Base-by-base conservation (phyloP, 2,888 invertebrate species). In the Petrolisthes cinctipes region DNA sequence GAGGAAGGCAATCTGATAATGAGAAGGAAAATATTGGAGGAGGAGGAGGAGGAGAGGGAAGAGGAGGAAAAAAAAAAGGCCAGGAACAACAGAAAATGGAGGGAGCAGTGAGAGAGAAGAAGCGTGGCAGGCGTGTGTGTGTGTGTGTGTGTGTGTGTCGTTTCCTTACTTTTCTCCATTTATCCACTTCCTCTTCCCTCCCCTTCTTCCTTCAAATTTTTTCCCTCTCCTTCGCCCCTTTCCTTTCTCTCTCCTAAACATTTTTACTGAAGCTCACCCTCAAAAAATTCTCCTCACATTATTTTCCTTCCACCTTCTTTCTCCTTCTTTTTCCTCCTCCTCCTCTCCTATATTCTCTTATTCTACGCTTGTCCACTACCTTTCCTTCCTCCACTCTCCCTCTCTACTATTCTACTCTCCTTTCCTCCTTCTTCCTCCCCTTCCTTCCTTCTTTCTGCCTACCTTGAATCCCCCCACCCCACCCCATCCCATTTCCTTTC, bases 31-130 rank as follows among this genome's bases (percentile, higher is more conserved):
- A 81, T 11, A 57, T 37, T 23, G 68, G 37, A 66, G 83, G 83
- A 68, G 73, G 83, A 68, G 83, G 71, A 68, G 83, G 83, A 51
- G 71, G 83, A 53, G 81, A 57, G 57, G 66, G 81, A 81, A 9
- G 6, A 5, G n/a, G 17, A 81, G 14, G 53, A 5, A 20, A 54
- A n/a, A 37, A 56, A 56, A 20, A 81, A 17, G 23, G 20, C 23
- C 54, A 37, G 9, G 20, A 81, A 56, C 11, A 81, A 56, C 23
- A 56, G 54, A 23, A 37, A 9, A 17, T 1, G 66, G 76, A 51
- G 76, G 11, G 66, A 53, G 37, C 51, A 51, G 76, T 76, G 76
- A 51, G 75, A 23, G 75, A 51, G 75, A 51, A 17, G 37, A 53
- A 17, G 75, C 53, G 75, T 73, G 75, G 37, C 51, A 51, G 75